Conservation (phyloP, 2,113 vertebrate genomes). For the Heloderma charlesbogerti region DNA sequence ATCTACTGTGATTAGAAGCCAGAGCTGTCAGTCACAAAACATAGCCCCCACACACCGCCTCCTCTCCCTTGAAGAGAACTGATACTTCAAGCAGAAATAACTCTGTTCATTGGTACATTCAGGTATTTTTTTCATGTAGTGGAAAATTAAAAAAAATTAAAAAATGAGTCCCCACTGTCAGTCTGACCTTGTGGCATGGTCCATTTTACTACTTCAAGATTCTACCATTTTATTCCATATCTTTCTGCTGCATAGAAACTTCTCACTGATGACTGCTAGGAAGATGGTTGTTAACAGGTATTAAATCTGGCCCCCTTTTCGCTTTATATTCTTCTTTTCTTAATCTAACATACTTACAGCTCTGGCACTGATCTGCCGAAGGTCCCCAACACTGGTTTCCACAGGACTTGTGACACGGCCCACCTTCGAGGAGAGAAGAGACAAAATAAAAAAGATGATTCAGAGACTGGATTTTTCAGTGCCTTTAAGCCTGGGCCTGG, state of each 20-base stretch:
- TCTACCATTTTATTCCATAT: not conserved
- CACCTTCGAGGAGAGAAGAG: conserved; percentile 79
- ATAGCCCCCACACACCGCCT: not conserved
- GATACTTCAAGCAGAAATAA: not conserved
- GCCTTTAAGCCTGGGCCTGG: not conserved
- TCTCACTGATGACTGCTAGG: not conserved
- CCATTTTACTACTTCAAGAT: not conserved
- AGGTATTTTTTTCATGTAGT: not conserved
- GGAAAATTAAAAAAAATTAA: not conserved
- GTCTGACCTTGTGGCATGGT: not conserved
- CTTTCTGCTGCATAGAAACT: not conserved
- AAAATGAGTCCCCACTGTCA: not conserved
- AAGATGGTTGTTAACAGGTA: not conserved
- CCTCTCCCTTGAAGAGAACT: not conserved
- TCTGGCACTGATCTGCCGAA: conserved; percentile 94
- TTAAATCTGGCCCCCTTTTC: not conserved
- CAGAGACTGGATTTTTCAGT: not conserved
- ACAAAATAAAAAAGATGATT: conserved; percentile 16
- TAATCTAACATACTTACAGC: conserved; percentile 82
- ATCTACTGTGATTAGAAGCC: too few relatives aligned
- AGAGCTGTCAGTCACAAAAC: too few relatives aligned
- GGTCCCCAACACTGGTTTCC: conserved; percentile 96
- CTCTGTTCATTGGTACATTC: not conserved
- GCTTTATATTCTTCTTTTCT: not conserved
- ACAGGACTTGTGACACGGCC: conserved; percentile 93